Conservation (phyloP, 2,113 vertebrate species). For the Heterotilapia buettikoferi region DNA sequence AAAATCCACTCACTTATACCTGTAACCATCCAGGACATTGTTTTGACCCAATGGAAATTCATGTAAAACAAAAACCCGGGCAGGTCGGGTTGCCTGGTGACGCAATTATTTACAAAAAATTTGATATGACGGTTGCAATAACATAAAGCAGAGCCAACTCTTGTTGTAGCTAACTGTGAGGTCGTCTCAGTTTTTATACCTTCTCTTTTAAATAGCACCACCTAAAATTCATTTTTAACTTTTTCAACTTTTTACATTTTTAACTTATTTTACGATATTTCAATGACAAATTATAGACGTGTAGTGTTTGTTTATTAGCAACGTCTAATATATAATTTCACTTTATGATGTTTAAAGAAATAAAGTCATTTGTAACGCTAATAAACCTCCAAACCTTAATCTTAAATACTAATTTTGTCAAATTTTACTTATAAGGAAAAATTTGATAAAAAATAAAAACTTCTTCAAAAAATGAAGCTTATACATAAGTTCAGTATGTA, state of each 20-base stretch:
- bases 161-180: neutral
- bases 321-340: neutral
- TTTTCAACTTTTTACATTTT: neutral
- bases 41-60: neutral
- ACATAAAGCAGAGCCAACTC: neutral
- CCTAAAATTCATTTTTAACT: neutral
- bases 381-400: neutral
- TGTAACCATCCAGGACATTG: neutral
- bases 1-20: neutral
- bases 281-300: neutral
- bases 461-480: neutral
- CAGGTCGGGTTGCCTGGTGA: neutral
- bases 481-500: neutral
- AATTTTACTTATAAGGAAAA: neutral
- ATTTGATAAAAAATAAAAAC: neutral
- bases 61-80: accelerated
- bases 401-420: neutral
- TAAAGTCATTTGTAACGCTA: neutral
- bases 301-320: neutral
- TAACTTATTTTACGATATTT: neutral
- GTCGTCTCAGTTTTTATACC: neutral
- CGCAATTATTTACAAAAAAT: neutral
- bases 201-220: neutral
- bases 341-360: neutral
- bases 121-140: neutral